Conservation (phyloP, 2,797 vertebrate genomes). For the Lacerta bilineata region DNA sequence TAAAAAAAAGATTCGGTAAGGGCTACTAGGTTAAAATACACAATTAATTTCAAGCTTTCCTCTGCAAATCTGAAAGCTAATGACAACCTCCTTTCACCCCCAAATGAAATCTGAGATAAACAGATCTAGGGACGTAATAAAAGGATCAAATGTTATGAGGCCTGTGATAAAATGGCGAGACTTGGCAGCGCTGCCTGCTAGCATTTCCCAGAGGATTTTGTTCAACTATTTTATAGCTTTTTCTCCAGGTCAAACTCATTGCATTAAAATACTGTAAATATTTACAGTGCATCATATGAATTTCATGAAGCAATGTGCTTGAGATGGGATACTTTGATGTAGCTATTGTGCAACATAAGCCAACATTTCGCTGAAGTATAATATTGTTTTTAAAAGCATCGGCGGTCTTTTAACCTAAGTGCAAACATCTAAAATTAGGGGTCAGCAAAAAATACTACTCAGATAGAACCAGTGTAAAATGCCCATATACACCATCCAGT, state of each 20-base stretch:
- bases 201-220: slow-evolving; percentile 18
- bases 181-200: slow-evolving; percentile 4
- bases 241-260: slow-evolving; percentile 36
- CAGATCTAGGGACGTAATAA: slow-evolving; percentile 39
- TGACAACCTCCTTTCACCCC: slow-evolving; percentile 3
- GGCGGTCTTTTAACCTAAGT: slow-evolving; percentile 22
- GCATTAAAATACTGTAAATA: slow-evolving; percentile 46
- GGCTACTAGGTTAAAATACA: slow-evolving; percentile 1
- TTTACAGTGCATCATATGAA: slow-evolving; percentile 41
- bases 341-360: slow-evolving; percentile 13
- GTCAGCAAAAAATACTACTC: background rate
- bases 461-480: background rate
- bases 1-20: background rate
- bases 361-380: slow-evolving; percentile 18
- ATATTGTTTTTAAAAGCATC: slow-evolving; percentile 22
- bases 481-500: background rate
- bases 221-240: slow-evolving; percentile 32
- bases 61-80: slow-evolving; percentile 3
- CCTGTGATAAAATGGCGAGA: slow-evolving; percentile 29
- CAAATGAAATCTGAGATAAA: slow-evolving; percentile 40
- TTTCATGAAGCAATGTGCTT: slow-evolving; percentile 32
- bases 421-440: slow-evolving; percentile 18
- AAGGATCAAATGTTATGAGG: slow-evolving; percentile 42
- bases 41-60: slow-evolving; percentile 26
- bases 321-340: slow-evolving; percentile 21